Evolutionary conservation across 2,888 invertebrate genomes (phyloP).

Genomic region (Zygaena filipendulae): DNA sequence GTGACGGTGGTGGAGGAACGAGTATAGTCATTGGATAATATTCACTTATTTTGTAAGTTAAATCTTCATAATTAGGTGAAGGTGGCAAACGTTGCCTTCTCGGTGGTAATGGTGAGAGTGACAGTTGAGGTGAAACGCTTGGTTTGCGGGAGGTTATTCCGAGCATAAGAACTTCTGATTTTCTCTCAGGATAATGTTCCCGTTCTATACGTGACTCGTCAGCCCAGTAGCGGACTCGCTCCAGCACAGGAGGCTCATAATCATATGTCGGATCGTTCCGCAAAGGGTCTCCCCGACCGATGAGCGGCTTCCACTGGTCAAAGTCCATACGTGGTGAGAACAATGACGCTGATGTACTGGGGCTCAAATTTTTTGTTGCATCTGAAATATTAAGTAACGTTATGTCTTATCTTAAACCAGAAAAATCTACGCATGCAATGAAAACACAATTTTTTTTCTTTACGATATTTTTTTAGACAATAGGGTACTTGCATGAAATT

Average conservation of each 20-base stretch:
- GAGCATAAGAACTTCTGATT: conserved; percentile 75
- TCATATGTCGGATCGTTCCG: conserved; percentile 88
- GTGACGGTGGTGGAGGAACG: conserved; percentile 74
- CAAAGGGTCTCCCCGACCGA: conserved; percentile 83
- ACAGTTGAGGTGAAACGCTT: conserved; percentile 47
- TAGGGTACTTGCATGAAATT: too few species aligned
- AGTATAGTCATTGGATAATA: conserved; percentile 74
- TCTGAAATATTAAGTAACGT: too few species aligned
- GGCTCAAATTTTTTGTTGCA: conserved; percentile 25
- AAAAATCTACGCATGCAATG: neutral
- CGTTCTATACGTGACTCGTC: conserved; percentile 71
- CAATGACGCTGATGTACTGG: conserved; percentile 40
- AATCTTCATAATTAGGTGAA: conserved; percentile 56
- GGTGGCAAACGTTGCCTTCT: conserved; percentile 30
- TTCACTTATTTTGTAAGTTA: conserved; percentile 59
- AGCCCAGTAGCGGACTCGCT: conserved; percentile 84
- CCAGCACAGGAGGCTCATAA: conserved; percentile 84
- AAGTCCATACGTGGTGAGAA: conserved; percentile 84
- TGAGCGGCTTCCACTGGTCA: conserved; percentile 83
- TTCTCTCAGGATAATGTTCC: conserved; percentile 64
- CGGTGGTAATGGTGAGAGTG: conserved; percentile 17
- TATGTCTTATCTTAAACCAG: conserved; percentile 1
- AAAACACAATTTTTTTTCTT: too few species aligned
- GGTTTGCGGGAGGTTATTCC: conserved; percentile 77
- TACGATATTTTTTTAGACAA: too few species aligned